These are phyloP conservation scores for Galeruca laticollis DNA, from an alignment of 2,888 invertebrate genomes.

Conservation along the genomic window DNA sequence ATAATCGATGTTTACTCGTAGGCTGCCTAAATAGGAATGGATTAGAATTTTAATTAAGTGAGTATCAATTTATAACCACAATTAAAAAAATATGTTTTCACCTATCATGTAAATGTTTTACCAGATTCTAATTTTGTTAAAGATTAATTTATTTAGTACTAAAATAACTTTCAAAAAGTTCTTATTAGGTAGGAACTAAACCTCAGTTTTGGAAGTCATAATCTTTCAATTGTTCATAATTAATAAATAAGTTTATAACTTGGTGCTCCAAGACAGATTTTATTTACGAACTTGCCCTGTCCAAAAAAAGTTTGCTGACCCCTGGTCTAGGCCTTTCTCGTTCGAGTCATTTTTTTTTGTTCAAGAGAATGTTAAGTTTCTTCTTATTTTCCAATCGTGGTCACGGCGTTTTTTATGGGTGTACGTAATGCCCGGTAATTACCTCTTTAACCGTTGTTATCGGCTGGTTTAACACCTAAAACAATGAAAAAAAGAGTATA, in stretches of 20 bases:
- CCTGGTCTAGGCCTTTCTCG: background rate
- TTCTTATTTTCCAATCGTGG: constrained; percentile 25
- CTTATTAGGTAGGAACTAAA: too few relatives aligned
- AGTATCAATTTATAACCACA: too few relatives aligned
- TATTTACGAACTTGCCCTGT: background rate
- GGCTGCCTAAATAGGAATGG: too few relatives aligned
- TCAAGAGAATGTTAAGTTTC: constrained; percentile 15
- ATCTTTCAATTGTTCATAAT: too few relatives aligned
- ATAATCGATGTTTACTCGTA: too few relatives aligned
- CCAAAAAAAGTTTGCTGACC: constrained; percentile 5
- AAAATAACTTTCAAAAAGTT: too few relatives aligned
- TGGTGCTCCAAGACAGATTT: background rate
- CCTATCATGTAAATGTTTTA: too few relatives aligned
- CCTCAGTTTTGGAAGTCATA: too few relatives aligned
- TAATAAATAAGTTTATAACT: background rate
- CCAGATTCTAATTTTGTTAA: too few relatives aligned
- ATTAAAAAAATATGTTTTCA: too few relatives aligned
- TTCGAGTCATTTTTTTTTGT: constrained; percentile 3
- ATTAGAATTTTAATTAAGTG: too few relatives aligned
- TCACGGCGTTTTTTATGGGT: constrained; percentile 28
- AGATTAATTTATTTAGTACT: too few relatives aligned
- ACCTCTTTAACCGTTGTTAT: constrained; percentile 36
- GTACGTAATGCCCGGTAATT: constrained; percentile 36
- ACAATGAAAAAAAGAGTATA: constrained; percentile 29
- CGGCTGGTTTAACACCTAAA: constrained; percentile 37